phyloP scores from a whole-genome alignment of 53 echinoderm and acorn worm species.

The Temnopleurus reevesii region DNA sequence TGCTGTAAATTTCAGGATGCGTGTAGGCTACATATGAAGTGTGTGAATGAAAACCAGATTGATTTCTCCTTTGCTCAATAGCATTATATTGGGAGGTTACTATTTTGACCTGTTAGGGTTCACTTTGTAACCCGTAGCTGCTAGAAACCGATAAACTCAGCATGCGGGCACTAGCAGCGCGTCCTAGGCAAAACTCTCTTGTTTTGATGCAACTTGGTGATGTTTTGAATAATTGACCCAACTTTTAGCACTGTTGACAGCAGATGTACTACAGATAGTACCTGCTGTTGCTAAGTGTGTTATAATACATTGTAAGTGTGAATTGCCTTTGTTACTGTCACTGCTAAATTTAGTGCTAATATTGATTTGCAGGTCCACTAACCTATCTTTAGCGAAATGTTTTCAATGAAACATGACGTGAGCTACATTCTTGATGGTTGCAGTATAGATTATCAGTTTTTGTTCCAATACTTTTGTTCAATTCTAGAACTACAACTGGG shows the following conservation, averaged over 20 bases:
- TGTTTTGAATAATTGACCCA: constrained; percentile 36
- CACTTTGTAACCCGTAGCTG: constrained; percentile 32
- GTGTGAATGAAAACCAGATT: constrained; percentile 30
- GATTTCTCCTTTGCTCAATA: background rate
- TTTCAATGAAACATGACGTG: no score
- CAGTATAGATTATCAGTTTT: no score
- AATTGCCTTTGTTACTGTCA: no score
- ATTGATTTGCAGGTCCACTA: no score
- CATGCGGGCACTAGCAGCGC: background rate
- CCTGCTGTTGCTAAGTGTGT: no score
- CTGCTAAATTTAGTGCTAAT: no score
- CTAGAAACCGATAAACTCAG: constrained; percentile 42
- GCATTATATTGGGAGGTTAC: background rate
- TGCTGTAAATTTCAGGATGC: no score
- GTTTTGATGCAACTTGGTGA: constrained; percentile 28
- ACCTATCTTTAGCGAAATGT: no score
- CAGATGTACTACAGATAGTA: background rate
- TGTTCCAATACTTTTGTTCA: no score
- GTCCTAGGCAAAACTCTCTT: background rate
- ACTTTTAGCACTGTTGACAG: background rate
- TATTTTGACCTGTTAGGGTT: constrained; percentile 16
- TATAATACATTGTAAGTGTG: background rate
- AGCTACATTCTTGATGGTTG: no score
- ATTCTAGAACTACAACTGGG: no score
- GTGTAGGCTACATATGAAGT: no score